These are phyloP conservation scores for Panzeria rudis DNA, from an alignment of 2,888 invertebrate genomes.

Conservation along the genomic window DNA sequence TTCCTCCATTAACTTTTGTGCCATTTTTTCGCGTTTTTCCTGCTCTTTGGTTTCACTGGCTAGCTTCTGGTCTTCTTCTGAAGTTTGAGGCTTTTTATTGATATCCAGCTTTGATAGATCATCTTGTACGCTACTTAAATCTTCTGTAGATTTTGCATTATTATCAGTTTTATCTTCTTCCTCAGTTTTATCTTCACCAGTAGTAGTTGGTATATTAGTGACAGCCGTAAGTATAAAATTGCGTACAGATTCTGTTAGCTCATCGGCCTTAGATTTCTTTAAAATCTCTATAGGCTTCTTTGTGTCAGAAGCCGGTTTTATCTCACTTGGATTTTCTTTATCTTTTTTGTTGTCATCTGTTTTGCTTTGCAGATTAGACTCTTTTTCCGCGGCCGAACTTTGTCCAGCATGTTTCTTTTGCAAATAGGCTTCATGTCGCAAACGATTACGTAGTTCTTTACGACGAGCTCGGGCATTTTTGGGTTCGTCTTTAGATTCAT, in stretches of 20 bases:
- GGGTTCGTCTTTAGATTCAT: constrained; percentile 70
- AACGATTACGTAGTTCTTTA: constrained; percentile 80
- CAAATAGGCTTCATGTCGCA: constrained; percentile 82
- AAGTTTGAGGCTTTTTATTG: not conserved
- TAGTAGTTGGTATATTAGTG: constrained; percentile 58
- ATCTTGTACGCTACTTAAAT: constrained; percentile 44
- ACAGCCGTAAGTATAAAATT: constrained; percentile 77
- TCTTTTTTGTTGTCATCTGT: constrained; percentile 65
- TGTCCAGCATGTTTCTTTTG: constrained; percentile 77
- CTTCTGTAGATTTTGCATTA: constrained; percentile 50
- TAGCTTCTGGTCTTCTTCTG: constrained; percentile 12
- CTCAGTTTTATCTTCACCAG: constrained; percentile 19
- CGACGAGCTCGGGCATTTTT: constrained; percentile 80
- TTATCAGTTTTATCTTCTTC: not conserved
- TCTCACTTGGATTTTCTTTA: constrained; percentile 14
- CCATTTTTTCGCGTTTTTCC: constrained; percentile 74
- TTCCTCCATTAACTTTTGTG: constrained; percentile 69
- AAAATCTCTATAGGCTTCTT: constrained; percentile 56
- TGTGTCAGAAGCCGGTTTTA: constrained; percentile 10
- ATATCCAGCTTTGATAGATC: constrained; percentile 49
- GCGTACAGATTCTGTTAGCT: constrained; percentile 75
- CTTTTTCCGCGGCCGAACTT: constrained; percentile 30
- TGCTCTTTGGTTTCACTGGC: constrained; percentile 34
- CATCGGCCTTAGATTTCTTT: constrained; percentile 62
- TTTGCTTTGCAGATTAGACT: constrained; percentile 8